phyloP scores from a whole-genome alignment of 2,113 vertebrate genomes.

The Atractosteus spatula region DNA sequence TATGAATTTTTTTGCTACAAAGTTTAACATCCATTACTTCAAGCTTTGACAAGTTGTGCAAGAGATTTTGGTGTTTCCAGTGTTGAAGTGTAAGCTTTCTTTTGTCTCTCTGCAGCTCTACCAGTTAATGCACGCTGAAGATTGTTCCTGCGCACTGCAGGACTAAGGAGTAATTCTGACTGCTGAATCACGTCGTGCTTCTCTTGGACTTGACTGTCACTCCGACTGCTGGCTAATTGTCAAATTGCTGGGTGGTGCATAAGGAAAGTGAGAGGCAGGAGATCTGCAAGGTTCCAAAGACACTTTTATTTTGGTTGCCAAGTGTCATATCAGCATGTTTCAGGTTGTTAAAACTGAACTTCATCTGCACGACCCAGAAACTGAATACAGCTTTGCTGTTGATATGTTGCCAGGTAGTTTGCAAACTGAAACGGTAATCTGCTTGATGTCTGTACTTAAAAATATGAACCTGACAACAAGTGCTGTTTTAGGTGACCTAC shows the following conservation, averaged over 20 bases:
- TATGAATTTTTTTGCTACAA: no score
- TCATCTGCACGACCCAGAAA: no score
- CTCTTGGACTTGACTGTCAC: neutral
- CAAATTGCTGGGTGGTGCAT: neutral
- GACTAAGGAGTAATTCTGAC: slow-evolving; percentile 9
- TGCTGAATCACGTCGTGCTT: neutral
- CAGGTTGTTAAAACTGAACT: no score
- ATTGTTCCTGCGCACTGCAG: neutral
- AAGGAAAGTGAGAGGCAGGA: neutral
- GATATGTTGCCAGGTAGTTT: no score
- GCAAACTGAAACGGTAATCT: no score
- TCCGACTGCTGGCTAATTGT: neutral
- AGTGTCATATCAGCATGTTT: neutral
- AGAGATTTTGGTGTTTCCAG: neutral
- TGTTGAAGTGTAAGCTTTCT: neutral
- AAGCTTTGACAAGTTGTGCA: no score
- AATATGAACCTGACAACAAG: no score
- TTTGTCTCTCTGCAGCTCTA: slow-evolving; percentile 3
- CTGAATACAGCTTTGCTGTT: no score
- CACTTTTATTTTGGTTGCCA: neutral
- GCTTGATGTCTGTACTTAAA: no score
- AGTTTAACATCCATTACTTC: no score
- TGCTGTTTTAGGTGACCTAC: no score
- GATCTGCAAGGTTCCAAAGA: neutral
- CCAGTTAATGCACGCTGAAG: slow-evolving; percentile 20